Evolutionary conservation across 2,888 invertebrate genomes (phyloP).

Genomic region (Cephus spinipes): DNA sequence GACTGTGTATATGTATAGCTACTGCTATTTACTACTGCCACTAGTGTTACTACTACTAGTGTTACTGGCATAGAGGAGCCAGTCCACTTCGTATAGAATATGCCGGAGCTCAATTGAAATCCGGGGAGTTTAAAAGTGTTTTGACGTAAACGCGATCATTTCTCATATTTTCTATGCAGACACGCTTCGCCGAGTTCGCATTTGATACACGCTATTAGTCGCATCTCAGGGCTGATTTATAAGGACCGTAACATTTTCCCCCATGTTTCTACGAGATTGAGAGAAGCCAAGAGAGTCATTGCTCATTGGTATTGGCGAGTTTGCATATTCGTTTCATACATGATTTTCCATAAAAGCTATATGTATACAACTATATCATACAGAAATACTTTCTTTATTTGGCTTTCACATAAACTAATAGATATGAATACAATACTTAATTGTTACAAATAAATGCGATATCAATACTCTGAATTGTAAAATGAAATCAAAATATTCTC

Average conservation of each 20-base stretch:
- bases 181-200: conserved; percentile 53
- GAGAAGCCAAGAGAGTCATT: not conserved
- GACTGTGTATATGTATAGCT: not conserved
- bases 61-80: not conserved
- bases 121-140: conserved; percentile 60
- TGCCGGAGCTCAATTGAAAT: conserved; percentile 49
- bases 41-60: not conserved
- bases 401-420: not conserved
- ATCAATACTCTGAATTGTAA: not conserved
- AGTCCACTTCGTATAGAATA: conserved; percentile 35
- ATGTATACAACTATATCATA: not conserved
- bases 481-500: not conserved
- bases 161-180: conserved; percentile 57
- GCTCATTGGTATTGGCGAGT: not conserved
- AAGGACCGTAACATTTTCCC: conserved; percentile 34
- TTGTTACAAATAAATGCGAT: not conserved
- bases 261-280: conserved; percentile 5
- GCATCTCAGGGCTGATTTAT: conserved; percentile 54
- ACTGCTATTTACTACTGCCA: conserved; percentile 4
- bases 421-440: not conserved
- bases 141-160: conserved; percentile 60
- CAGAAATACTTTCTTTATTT: not conserved
- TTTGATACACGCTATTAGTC: conserved; percentile 61
- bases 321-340: not conserved
- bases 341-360: not conserved